These are phyloP conservation scores for Paramormyrops hopkinsi DNA, from an alignment of 2,797 vertebrate species.

Conservation along the genomic window DNA sequence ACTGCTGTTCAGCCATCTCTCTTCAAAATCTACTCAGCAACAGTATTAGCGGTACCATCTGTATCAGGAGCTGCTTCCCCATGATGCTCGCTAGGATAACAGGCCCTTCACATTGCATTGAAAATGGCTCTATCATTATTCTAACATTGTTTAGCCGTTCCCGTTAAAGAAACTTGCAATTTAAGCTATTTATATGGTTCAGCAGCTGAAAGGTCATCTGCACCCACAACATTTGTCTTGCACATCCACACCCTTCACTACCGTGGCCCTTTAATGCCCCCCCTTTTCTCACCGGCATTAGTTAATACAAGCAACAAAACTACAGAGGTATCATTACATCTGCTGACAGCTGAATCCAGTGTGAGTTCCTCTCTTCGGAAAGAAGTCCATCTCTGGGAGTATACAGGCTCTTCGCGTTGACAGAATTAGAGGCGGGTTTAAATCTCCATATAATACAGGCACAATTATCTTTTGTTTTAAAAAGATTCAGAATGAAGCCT, in stretches of 20 bases:
- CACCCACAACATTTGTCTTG: not conserved
- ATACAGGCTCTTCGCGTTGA: not conserved
- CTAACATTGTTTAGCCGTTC: not conserved
- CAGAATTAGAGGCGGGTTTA: not conserved
- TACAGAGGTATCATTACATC: not conserved
- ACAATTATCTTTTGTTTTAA: not conserved
- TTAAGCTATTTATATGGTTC: not conserved
- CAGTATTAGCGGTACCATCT: not conserved
- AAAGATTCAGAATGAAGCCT: not conserved
- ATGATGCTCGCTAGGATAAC: not conserved
- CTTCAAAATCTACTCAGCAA: not conserved
- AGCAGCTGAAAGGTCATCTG: not conserved
- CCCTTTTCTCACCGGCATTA: not conserved
- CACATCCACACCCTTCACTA: not conserved
- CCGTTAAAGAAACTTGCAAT: not conserved
- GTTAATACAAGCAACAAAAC: not conserved
- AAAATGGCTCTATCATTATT: not conserved
- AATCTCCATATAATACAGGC: not conserved
- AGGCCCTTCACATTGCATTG: not conserved
- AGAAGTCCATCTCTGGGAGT: not conserved
- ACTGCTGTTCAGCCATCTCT: not conserved
- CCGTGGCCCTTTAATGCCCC: not conserved
- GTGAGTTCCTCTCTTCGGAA: not conserved
- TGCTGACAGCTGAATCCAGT: not conserved
- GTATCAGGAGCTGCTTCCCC: not conserved